Evolutionary conservation across 2,113 vertebrate genomes (phyloP), one percentile per base, ranked within the genome.

Genomic region (Rhipidura dahli): DNA sequence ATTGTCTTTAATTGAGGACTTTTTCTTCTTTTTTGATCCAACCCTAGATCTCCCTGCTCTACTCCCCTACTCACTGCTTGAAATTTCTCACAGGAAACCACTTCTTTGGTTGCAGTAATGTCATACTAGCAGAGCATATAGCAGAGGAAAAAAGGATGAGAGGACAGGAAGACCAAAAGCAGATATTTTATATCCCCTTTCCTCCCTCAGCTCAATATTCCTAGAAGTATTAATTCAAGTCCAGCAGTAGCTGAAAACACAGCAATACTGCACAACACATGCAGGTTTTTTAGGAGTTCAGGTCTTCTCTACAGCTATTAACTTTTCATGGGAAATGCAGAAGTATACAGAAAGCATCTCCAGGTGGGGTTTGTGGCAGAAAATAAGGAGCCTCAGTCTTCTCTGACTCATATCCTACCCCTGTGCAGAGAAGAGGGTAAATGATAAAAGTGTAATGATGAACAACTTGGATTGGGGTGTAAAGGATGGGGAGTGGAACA

Each of bases 401-500:
- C 16, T 44, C 13, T 69, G 28, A 18, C 20, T 77, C 15, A 31
- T 31, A 27, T n/a, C 4, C 5, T 68, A 22, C 7, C 33, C 16
- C 11, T 35, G 15, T 54, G 15, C 4, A 50, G 76, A 85, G 15
- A 17, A 31, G 10, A 80, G 5, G 3, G 17, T 39, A 37, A 68
- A 53, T 53, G 7, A 44, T 57, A 83, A 37, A 61, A 73, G 2
- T 15, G 6, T 45, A 49, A 22, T 59, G 17, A 16, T 27, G 8
- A 40, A 33, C 21, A 63, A 6, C 19, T 56, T 51, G 24, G 8
- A 28, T 3, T 39, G 27, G 13, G 7, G 23, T 60, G 5, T 28
- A 31, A 28, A 8, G 23, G 12, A 53, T 30, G 15, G 4, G 8
- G 12, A 70, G 5, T 27, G 15, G 17, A 71, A 47, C 0, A 0